Conservation (phyloP, 2,113 vertebrate species). For the Ptychochromis oligacanthus region DNA sequence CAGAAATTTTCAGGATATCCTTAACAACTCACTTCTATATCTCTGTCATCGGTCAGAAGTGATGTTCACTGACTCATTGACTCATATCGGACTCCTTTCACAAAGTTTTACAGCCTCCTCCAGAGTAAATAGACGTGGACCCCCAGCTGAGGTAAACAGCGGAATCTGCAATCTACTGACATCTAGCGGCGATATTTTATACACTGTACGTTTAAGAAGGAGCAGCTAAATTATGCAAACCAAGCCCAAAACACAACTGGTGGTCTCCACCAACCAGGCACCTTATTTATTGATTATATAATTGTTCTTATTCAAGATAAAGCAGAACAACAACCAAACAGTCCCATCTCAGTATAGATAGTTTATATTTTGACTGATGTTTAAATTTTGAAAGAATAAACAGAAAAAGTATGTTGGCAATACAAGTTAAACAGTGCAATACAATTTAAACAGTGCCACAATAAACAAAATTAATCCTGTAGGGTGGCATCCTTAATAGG, state of each 20-base stretch:
- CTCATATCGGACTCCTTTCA: too few relatives aligned
- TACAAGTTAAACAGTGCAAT: too few relatives aligned
- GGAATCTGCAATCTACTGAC: too few relatives aligned
- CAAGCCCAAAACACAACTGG: neutral
- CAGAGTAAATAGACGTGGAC: too few relatives aligned
- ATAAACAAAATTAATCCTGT: neutral
- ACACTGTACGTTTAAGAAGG: neutral
- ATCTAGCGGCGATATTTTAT: too few relatives aligned
- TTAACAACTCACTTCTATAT: too few relatives aligned
- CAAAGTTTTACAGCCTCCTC: too few relatives aligned
- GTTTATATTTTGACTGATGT: too few relatives aligned
- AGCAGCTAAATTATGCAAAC: neutral
- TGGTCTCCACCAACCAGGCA: neutral
- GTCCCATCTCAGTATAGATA: neutral
- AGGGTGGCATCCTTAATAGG: neutral
- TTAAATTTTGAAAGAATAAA: neutral
- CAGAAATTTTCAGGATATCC: too few relatives aligned
- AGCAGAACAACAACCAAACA: neutral
- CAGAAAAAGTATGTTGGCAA: neutral
- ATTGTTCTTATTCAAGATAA: neutral
- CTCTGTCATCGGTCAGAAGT: too few relatives aligned
- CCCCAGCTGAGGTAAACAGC: too few relatives aligned
- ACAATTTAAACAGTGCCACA: neutral
- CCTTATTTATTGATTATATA: neutral
- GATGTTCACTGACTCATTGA: too few relatives aligned